A percentile compares a stretch with the other conserved stretches of the same genome.
Conservation (phyloP, 2,797 vertebrate genomes). For the Otolemur crassicaudatus region DNA sequence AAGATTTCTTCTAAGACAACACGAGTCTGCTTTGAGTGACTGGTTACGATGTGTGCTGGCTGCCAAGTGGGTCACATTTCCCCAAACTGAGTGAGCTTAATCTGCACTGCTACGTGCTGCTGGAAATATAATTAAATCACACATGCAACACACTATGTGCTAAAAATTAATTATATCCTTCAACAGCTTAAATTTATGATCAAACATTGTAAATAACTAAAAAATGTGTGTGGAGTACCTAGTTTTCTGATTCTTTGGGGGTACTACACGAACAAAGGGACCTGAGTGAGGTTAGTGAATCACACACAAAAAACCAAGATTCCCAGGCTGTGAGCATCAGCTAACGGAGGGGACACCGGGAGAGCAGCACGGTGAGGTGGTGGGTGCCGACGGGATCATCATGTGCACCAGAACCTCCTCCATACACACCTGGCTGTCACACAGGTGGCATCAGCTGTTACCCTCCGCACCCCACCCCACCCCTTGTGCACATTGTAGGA, state of each 20-base stretch:
- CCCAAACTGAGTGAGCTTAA: background rate
- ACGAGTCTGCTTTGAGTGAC: background rate
- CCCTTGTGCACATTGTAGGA: background rate
- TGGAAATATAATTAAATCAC: background rate
- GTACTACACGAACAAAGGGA: background rate
- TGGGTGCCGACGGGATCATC: no score
- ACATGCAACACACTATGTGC: background rate
- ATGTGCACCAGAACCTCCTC: accelerated
- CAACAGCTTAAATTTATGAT: background rate
- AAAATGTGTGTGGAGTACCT: background rate
- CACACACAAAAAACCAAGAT: background rate
- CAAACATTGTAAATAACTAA: background rate
- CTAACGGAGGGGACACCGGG: background rate
- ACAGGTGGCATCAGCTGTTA: no score
- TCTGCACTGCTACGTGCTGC: background rate
- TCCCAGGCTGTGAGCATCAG: background rate
- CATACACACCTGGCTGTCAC: background rate
- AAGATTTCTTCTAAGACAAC: background rate
- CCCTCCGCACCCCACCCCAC: background rate
- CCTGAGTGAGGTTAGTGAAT: background rate
- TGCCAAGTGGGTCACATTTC: background rate
- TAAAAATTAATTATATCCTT: background rate
- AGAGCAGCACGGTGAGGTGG: background rate
- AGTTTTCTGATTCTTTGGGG: background rate
- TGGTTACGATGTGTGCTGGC: background rate